Evolutionary conservation across 2,113 vertebrate genomes (phyloP).

Genomic region (Ctenomys sociabilis): DNA sequence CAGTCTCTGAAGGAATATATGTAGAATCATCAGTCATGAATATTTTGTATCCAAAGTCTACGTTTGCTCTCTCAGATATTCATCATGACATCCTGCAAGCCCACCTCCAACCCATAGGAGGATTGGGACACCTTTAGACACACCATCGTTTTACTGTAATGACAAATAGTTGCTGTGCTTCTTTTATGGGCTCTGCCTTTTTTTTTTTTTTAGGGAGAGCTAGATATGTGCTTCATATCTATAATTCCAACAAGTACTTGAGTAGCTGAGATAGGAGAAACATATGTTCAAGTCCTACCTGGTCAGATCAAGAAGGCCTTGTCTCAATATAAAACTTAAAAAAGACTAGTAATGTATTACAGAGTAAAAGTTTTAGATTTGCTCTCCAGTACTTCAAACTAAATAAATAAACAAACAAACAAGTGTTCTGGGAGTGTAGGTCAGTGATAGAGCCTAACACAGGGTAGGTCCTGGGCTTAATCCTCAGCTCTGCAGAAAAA

Average conservation of each 20-base stretch:
- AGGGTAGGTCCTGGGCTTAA: background rate
- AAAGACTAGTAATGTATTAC: background rate
- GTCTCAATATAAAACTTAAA: background rate
- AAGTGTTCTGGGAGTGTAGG: background rate
- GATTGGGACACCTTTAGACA: background rate
- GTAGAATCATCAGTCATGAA: background rate
- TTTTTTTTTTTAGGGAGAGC: too few species aligned
- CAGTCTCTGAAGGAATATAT: background rate
- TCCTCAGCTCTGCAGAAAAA: background rate
- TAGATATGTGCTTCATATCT: background rate
- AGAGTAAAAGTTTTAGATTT: background rate
- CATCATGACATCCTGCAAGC: accelerated
- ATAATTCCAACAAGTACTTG: background rate
- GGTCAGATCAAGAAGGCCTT: background rate
- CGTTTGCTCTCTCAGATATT: background rate
- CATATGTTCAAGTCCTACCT: background rate
- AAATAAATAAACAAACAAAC: background rate
- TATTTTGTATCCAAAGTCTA: accelerated
- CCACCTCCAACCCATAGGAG: background rate
- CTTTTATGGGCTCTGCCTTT: background rate
- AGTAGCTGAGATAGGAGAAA: background rate
- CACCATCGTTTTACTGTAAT: background rate
- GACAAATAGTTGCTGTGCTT: background rate
- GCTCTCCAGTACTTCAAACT: background rate
- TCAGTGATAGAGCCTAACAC: background rate